A percentile compares a stretch with the other conserved stretches of the same genome.
phyloP scores from a whole-genome alignment of 2,797 vertebrate genomes.

The Smutsia temminckii region DNA sequence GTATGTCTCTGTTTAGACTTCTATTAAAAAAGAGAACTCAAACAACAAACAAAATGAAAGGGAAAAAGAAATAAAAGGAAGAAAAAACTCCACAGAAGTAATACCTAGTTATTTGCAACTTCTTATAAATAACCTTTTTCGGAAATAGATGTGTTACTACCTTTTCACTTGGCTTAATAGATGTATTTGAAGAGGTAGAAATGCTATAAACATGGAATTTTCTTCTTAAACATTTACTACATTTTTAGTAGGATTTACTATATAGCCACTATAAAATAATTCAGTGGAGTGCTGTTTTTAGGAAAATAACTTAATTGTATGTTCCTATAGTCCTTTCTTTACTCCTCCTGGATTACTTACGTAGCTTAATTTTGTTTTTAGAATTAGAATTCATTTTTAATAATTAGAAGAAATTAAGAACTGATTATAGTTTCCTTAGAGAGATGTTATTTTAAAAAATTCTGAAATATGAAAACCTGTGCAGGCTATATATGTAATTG shows the following conservation, averaged over 20 bases:
- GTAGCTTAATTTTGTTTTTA: slow-evolving; percentile 55
- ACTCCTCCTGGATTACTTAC: slow-evolving; percentile 42
- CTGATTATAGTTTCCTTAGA: slow-evolving; percentile 55
- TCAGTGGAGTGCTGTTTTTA: background rate
- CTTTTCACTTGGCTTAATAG: slow-evolving; percentile 45
- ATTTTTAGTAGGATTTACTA: slow-evolving; percentile 26
- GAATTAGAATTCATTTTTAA: slow-evolving; percentile 55
- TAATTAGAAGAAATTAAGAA: slow-evolving; percentile 36
- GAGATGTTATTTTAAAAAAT: slow-evolving; percentile 53
- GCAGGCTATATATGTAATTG: background rate
- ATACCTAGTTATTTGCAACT: slow-evolving; percentile 38
- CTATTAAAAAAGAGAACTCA: background rate
- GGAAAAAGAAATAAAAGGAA: background rate
- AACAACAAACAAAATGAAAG: background rate
- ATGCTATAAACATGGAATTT: slow-evolving; percentile 19
- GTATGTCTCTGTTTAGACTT: slow-evolving; percentile 4
- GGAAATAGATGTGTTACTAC: slow-evolving; percentile 38
- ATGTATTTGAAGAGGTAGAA: slow-evolving; percentile 30
- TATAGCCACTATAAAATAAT: slow-evolving; percentile 17
- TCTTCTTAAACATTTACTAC: slow-evolving; percentile 42
- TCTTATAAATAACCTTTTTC: background rate
- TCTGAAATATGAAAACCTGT: slow-evolving; percentile 19
- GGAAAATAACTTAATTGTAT: slow-evolving; percentile 38
- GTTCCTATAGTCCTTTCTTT: background rate
- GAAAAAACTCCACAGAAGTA: background rate